Percentiles rank a stretch among this genome's conserved stretches.
Conservation (phyloP, 2,797 vertebrate species). For the Cossypha niveicapilla region DNA sequence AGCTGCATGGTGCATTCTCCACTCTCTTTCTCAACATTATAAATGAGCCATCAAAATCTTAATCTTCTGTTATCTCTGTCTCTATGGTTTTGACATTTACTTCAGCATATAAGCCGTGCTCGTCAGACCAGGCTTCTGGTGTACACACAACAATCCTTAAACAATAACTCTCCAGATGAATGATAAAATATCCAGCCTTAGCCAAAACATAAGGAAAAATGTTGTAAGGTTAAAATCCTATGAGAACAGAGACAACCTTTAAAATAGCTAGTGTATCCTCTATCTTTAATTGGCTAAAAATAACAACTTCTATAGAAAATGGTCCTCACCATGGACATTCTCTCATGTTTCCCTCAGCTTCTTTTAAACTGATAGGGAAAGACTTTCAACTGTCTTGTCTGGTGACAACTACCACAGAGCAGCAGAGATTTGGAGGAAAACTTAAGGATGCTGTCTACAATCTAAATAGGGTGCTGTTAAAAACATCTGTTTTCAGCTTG, state of each 20-base stretch:
- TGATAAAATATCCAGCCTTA: neutral
- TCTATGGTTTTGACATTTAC: constrained; percentile 42
- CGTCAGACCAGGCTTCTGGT: neutral
- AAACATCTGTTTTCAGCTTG: neutral
- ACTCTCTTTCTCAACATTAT: neutral
- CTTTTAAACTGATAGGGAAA: neutral
- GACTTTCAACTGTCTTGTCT: neutral
- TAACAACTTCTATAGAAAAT: neutral
- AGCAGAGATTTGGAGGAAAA: neutral
- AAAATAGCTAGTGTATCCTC: neutral
- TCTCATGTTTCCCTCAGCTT: neutral
- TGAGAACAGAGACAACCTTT: neutral
- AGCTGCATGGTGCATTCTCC: neutral
- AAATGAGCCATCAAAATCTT: constrained; percentile 31
- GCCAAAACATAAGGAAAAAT: neutral
- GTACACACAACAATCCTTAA: neutral
- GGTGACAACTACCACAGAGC: neutral
- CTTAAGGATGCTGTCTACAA: neutral
- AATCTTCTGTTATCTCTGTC: constrained; percentile 22
- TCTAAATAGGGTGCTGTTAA: neutral
- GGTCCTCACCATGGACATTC: neutral
- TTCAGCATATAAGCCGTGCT: neutral
- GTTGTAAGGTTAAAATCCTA: neutral
- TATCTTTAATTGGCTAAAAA: neutral
- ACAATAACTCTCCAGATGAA: neutral